phyloP scores from a whole-genome alignment of 2,888 invertebrate species.

The Seira sanloemensis region DNA sequence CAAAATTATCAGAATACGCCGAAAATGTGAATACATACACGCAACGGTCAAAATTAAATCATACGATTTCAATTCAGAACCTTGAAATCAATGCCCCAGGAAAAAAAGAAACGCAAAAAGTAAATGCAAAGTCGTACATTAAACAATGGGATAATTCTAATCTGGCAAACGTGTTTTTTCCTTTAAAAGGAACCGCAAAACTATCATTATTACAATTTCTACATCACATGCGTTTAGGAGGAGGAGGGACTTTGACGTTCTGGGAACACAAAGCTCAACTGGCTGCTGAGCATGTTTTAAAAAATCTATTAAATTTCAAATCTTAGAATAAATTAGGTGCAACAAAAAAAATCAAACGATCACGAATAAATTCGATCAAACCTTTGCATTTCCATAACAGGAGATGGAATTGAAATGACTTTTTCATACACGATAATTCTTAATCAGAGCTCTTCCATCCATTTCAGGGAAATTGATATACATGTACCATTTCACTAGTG shows the following conservation, averaged over 20 bases:
- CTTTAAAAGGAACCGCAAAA: neutral
- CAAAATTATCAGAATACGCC: too few species aligned
- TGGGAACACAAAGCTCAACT: slow-evolving; percentile 24
- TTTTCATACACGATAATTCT: slow-evolving; percentile 22
- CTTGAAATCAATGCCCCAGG: neutral
- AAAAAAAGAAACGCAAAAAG: neutral
- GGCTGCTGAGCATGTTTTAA: too few species aligned
- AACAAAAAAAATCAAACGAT: slow-evolving; percentile 5
- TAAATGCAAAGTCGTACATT: slow-evolving; percentile 10
- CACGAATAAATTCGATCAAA: slow-evolving; percentile 36
- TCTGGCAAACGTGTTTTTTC: slow-evolving; percentile 6
- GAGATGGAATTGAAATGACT: neutral
- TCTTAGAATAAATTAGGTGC: slow-evolving; percentile 46
- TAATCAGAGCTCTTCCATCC: neutral
- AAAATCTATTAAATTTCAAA: slow-evolving; percentile 43
- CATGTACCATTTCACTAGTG: neutral
- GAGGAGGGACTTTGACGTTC: slow-evolving; percentile 3
- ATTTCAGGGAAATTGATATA: neutral
- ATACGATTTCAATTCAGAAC: too few species aligned
- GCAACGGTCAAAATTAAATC: too few species aligned
- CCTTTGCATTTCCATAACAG: neutral
- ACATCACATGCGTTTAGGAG: neutral
- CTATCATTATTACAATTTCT: neutral
- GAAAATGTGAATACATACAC: too few species aligned
- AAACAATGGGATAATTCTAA: neutral